Percentiles rank a stretch among this genome's conserved stretches.
Conservation (phyloP, 1,140 invertebrate species). For the Ephestia elutella region DNA sequence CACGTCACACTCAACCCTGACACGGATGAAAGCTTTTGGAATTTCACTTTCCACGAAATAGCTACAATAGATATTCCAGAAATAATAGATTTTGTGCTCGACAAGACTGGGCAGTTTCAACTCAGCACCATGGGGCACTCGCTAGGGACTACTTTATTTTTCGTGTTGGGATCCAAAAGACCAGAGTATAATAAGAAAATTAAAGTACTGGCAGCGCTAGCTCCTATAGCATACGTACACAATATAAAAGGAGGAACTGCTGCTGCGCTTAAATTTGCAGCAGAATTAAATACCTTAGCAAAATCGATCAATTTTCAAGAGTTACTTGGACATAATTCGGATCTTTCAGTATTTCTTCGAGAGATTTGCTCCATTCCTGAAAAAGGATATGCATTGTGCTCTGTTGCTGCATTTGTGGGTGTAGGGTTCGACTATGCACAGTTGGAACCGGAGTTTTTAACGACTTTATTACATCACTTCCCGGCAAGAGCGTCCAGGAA, state of each 20-base stretch:
- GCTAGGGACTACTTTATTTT: slow-evolving; percentile 74
- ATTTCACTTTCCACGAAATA: slow-evolving; percentile 75
- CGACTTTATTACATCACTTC: slow-evolving; percentile 31
- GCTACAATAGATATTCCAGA: slow-evolving; percentile 76
- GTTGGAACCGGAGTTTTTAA: slow-evolving; percentile 20
- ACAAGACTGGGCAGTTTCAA: slow-evolving; percentile 54
- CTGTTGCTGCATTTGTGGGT: background rate
- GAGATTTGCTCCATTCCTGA: background rate
- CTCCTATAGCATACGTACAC: slow-evolving; percentile 73
- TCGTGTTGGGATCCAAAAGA: slow-evolving; percentile 72
- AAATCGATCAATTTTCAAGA: background rate
- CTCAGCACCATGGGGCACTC: slow-evolving; percentile 60
- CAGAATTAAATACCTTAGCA: slow-evolving; percentile 14
- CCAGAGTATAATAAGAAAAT: slow-evolving; percentile 76
- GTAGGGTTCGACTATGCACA: slow-evolving; percentile 23
- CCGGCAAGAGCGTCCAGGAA: slow-evolving; percentile 74
- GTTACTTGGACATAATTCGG: background rate
- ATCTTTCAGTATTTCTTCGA: background rate
- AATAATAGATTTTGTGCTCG: slow-evolving; percentile 75
- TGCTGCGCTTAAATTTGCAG: slow-evolving; percentile 15
- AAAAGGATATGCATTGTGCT: background rate
- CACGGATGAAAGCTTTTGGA: slow-evolving; percentile 67
- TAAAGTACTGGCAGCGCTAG: slow-evolving; percentile 54
- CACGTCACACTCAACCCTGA: slow-evolving; percentile 63
- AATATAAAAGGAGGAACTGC: slow-evolving; percentile 19